Evolutionary conservation across 2,797 vertebrate genomes (phyloP).

Genomic region (Serranus cabrilla): DNA sequence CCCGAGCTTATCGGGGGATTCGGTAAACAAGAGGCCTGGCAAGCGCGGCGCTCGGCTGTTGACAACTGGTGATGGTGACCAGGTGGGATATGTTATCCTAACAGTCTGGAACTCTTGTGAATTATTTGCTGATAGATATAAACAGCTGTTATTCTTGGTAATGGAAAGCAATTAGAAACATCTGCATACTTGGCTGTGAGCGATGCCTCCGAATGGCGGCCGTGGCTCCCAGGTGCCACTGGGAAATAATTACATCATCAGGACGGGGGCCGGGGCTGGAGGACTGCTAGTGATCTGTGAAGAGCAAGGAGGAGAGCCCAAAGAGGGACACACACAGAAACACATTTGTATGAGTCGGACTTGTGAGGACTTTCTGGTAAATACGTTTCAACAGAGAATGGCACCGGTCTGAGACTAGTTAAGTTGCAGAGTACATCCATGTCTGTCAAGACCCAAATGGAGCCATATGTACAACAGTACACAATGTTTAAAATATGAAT

Average conservation of each 20-base stretch:
- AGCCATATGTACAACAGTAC: too few species aligned
- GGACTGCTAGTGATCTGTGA: slow-evolving; percentile 93
- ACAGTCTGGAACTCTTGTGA: slow-evolving; percentile 98
- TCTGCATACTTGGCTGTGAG: slow-evolving; percentile 99
- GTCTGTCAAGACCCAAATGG: too few species aligned
- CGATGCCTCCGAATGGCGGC: slow-evolving; percentile 89
- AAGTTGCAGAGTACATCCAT: too few species aligned
- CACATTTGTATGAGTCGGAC: background rate
- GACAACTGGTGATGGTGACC: slow-evolving; percentile 95
- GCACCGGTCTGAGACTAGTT: too few species aligned
- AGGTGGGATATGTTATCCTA: slow-evolving; percentile 99
- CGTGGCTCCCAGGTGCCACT: slow-evolving; percentile 93
- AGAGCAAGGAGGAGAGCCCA: slow-evolving; percentile 86
- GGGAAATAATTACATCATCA: slow-evolving; percentile 98
- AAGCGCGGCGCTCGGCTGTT: slow-evolving; percentile 86
- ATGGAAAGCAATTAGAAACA: slow-evolving; percentile 99
- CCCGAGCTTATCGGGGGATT: slow-evolving; percentile 72
- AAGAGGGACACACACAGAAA: slow-evolving; percentile 16
- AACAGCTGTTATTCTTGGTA: slow-evolving; percentile 99
- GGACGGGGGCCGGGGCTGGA: slow-evolving; percentile 83
- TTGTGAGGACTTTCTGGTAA: background rate
- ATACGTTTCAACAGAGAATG: background rate
- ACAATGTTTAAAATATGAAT: too few species aligned
- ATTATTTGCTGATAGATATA: slow-evolving; percentile 99
- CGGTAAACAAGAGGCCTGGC: slow-evolving; percentile 90